Evolutionary conservation across 1,140 invertebrate species (phyloP), one percentile per base, ranked within the genome.

Genomic region (Doryteuthis pealeii): DNA sequence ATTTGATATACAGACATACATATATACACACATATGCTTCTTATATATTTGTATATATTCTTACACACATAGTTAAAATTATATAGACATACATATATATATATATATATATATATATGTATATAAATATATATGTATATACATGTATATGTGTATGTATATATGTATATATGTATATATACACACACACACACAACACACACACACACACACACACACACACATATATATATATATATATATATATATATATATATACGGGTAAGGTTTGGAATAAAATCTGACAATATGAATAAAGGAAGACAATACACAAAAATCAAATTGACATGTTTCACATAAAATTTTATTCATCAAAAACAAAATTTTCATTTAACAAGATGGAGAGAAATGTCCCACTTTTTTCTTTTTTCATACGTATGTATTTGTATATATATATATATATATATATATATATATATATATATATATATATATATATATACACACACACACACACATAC

Each of bases 211-310:
- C 15, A 58, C 15, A 58, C 26, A 58, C 15, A 58, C 15, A 58
- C 15, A 58, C 15, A 58, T 58, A 18, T 58, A 58, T 58, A 58
- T 58, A 58, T 58, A 58, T 58, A 18, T 58, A 6, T 58, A 58
- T 58, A 58, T 58, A 58, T 58, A 18, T 58, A 58, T 58, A 58
- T 58, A 58, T 58, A 58, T 28, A 58, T 18, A 58, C 26, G n/a
- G n/a, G n/a, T n/a, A n/a, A n/a, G n/a, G 45, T 8, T 49, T 49
- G 45, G 8, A 10, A 22, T 49, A 49, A 49, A n/a, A n/a, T n/a
- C n/a, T n/a, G n/a, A n/a, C n/a, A n/a, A n/a, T n/a, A n/a, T n/a
- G n/a, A n/a, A n/a, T n/a, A n/a, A n/a, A n/a, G n/a, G n/a, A n/a
- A n/a, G n/a, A n/a, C n/a, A n/a, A n/a, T n/a, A n/a, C n/a, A n/a